phyloP scores from a whole-genome alignment of 2,113 vertebrate species.

The Melanotaenia duboulayi region DNA sequence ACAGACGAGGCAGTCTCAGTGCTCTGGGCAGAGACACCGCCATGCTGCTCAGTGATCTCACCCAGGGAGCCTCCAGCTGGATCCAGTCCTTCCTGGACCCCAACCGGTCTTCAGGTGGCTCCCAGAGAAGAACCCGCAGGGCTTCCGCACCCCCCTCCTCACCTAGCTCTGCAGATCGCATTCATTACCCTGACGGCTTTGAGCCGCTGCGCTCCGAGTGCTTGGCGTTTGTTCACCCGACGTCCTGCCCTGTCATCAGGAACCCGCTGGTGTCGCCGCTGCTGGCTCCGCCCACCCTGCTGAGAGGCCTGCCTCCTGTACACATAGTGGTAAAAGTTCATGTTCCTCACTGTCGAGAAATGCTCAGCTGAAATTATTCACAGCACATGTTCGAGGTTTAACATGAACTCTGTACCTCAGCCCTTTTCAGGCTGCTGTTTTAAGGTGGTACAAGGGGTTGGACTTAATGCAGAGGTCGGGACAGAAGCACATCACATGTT shows the following conservation, averaged over 20 bases:
- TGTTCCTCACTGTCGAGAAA: too few relatives aligned
- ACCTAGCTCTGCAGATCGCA: rapidly evolving
- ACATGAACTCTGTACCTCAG: too few relatives aligned
- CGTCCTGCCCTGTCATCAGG: slow-evolving; percentile 81
- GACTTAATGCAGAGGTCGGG: too few relatives aligned
- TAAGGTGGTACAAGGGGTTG: too few relatives aligned
- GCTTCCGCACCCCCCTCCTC: not conserved
- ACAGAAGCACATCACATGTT: too few relatives aligned
- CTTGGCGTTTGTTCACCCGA: slow-evolving; percentile 70
- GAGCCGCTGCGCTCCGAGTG: slow-evolving; percentile 82
- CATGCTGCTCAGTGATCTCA: slow-evolving; percentile 83
- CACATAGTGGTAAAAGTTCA: slow-evolving; percentile 82
- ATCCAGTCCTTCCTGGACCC: slow-evolving; percentile 85
- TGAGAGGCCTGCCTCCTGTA: slow-evolving; percentile 78
- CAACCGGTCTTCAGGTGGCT: slow-evolving; percentile 5
- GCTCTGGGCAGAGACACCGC: slow-evolving; percentile 83
- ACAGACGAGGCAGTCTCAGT: slow-evolving; percentile 71
- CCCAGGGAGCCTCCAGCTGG: slow-evolving; percentile 85
- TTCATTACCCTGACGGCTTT: slow-evolving; percentile 85
- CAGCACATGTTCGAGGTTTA: too few relatives aligned
- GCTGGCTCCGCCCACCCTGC: slow-evolving; percentile 76
- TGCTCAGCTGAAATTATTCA: too few relatives aligned
- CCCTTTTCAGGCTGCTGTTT: too few relatives aligned
- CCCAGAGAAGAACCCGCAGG: not conserved
- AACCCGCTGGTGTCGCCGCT: slow-evolving; percentile 89